Percentiles rank a stretch among this genome's conserved stretches.
These are phyloP conservation scores for Ceratina japonica DNA, from an alignment of 1,140 invertebrate genomes.

Conservation along the genomic window DNA sequence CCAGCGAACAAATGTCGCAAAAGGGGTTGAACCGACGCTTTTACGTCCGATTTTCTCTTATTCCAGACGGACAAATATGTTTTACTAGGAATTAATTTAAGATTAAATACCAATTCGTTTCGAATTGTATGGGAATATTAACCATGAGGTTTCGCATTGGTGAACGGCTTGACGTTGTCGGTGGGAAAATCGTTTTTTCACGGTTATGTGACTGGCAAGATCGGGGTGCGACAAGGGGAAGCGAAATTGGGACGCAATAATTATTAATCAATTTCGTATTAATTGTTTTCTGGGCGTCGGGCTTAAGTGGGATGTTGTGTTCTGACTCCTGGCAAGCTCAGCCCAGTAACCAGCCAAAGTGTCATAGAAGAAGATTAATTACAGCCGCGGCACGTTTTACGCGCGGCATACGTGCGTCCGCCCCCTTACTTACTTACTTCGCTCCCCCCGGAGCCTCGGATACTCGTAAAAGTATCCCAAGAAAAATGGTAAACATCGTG, in stretches of 20 bases:
- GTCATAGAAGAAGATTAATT: conserved; percentile 76
- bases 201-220: conserved; percentile 51
- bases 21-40: conserved; percentile 50
- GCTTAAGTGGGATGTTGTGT: conserved; percentile 75
- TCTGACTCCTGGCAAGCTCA: conserved; percentile 66
- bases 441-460: conserved; percentile 20
- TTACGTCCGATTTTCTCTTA: conserved; percentile 19
- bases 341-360: conserved; percentile 67
- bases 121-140: background rate
- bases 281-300: conserved; percentile 70
- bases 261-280: conserved; percentile 76
- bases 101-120: background rate
- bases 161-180: background rate
- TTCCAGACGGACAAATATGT: background rate
- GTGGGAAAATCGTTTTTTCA: conserved; percentile 33
- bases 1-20: conserved; percentile 52
- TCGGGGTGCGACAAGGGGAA: conserved; percentile 24
- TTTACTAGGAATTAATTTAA: background rate
- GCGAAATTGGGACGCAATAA: conserved; percentile 64
- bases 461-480: conserved; percentile 44
- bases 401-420: conserved; percentile 56
- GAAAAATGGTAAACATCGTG: conserved; percentile 4
- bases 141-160: background rate
- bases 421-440: conserved; percentile 44
- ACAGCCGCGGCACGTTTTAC: conserved; percentile 57